A percentile compares a stretch with the other conserved stretches of the same genome.
These are phyloP conservation scores for Caranx melampygus DNA, from an alignment of 2,113 vertebrate species.

Conservation along the genomic window DNA sequence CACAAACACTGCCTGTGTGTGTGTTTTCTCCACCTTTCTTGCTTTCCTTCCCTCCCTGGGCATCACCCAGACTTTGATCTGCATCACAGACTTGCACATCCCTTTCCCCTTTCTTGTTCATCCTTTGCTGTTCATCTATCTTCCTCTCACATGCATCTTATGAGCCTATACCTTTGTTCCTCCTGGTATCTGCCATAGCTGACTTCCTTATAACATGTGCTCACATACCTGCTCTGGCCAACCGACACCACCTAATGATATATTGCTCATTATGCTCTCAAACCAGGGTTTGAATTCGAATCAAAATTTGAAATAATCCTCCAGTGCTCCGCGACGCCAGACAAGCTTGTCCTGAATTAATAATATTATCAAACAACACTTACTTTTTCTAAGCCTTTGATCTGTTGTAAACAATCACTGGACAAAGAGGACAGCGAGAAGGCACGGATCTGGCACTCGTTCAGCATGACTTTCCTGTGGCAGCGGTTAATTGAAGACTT, in stretches of 20 bases:
- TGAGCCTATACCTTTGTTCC: conserved; percentile 30
- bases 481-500: conserved; percentile 55
- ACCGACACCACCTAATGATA: not conserved
- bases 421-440: conserved; percentile 14
- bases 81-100: conserved; percentile 67
- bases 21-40: conserved; percentile 52
- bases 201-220: not conserved
- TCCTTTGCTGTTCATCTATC: conserved; percentile 44
- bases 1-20: conserved; percentile 36
- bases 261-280: conserved; percentile 5
- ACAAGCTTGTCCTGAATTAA: not conserved
- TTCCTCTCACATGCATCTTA: conserved; percentile 41
- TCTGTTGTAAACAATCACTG: conserved; percentile 30
- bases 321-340: not conserved
- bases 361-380: conserved; percentile 1
- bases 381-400: conserved; percentile 31
- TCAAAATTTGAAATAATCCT: not conserved
- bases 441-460: not conserved
- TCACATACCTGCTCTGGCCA: not conserved
- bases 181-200: conserved; percentile 32
- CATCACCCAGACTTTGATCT: conserved; percentile 79
- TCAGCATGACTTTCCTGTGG: conserved; percentile 42
- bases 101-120: conserved; percentile 58
- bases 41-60: conserved; percentile 56
- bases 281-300: conserved; percentile 16